These are phyloP conservation scores for Sebastes goodei DNA, from an alignment of 2,797 vertebrate species.

Conservation along the genomic window DNA sequence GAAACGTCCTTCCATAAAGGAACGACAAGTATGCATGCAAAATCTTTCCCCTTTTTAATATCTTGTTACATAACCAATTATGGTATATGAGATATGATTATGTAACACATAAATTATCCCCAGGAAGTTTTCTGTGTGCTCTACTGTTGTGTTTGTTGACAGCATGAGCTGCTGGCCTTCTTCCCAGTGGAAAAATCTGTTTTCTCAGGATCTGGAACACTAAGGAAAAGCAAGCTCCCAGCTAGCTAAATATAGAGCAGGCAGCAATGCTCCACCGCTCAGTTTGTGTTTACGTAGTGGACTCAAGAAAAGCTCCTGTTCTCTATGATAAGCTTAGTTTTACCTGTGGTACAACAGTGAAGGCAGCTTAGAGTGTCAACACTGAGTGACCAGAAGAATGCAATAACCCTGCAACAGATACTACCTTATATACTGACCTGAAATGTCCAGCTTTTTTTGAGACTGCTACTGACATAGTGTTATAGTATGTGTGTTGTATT, in stretches of 20 bases:
- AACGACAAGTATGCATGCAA: not conserved
- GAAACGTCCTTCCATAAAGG: not conserved
- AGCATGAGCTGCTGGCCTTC: conserved; percentile 41
- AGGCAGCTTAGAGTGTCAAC: not conserved
- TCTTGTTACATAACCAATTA: not conserved
- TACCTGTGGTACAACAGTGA: conserved; percentile 5
- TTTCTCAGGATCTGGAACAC: conserved; percentile 66
- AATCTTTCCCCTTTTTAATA: not conserved
- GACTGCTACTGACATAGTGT: not conserved
- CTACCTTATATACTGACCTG: not conserved
- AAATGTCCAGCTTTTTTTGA: not conserved
- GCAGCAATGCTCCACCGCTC: conserved; percentile 28
- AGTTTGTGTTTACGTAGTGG: conserved; percentile 47
- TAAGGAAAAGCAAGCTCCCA: conserved; percentile 58
- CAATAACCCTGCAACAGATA: not conserved
- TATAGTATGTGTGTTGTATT: not conserved
- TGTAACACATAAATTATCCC: not conserved
- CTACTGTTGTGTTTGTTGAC: conserved; percentile 56
- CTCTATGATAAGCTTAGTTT: conserved; percentile 17
- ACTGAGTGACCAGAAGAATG: not conserved
- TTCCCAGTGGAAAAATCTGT: conserved; percentile 63
- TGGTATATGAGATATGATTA: not conserved
- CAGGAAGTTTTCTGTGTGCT: conserved; percentile 7
- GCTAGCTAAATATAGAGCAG: conserved; percentile 65
- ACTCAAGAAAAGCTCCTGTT: conserved; percentile 43